phyloP scores from a whole-genome alignment of 1,140 invertebrate genomes.

The Drosophila gunungcola region DNA sequence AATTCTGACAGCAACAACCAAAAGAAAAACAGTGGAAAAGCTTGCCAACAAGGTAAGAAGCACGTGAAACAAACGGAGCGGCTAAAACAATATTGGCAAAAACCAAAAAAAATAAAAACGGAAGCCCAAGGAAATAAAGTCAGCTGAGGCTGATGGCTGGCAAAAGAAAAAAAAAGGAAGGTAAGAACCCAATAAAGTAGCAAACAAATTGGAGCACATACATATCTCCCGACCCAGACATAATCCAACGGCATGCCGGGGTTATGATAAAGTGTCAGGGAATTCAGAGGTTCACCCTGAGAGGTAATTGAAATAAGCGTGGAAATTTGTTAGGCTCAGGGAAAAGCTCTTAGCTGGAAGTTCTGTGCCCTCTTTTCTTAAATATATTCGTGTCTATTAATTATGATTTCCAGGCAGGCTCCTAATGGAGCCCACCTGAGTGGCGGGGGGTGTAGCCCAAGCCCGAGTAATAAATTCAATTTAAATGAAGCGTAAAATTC shows the following conservation, averaged over 20 bases:
- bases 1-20: slow-evolving; percentile 64
- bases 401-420: slow-evolving; percentile 64
- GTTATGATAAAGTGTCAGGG: slow-evolving; percentile 75
- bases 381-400: slow-evolving; percentile 75
- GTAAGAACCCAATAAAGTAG: slow-evolving; percentile 64
- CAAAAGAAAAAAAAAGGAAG: slow-evolving; percentile 6
- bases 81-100: slow-evolving; percentile 75
- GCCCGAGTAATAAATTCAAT: slow-evolving; percentile 74
- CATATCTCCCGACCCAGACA: slow-evolving; percentile 56
- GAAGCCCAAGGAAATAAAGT: slow-evolving; percentile 27
- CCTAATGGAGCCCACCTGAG: slow-evolving; percentile 62
- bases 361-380: slow-evolving; percentile 9
- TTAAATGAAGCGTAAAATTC: slow-evolving; percentile 83
- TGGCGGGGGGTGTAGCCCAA: not conserved
- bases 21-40: slow-evolving; percentile 30
- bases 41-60: slow-evolving; percentile 60
- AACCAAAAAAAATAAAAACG: slow-evolving; percentile 13
- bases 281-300: slow-evolving; percentile 56
- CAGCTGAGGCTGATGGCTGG: slow-evolving; percentile 47
- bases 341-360: slow-evolving; percentile 61
- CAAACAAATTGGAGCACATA: slow-evolving; percentile 79
- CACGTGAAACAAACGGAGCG: slow-evolving; percentile 64
- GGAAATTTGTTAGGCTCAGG: slow-evolving; percentile 72
- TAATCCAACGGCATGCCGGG: slow-evolving; percentile 58
- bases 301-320: slow-evolving; percentile 78